These are phyloP conservation scores for Dissostichus mawsoni DNA, from an alignment of 2,113 vertebrate genomes.

Conservation along the genomic window DNA sequence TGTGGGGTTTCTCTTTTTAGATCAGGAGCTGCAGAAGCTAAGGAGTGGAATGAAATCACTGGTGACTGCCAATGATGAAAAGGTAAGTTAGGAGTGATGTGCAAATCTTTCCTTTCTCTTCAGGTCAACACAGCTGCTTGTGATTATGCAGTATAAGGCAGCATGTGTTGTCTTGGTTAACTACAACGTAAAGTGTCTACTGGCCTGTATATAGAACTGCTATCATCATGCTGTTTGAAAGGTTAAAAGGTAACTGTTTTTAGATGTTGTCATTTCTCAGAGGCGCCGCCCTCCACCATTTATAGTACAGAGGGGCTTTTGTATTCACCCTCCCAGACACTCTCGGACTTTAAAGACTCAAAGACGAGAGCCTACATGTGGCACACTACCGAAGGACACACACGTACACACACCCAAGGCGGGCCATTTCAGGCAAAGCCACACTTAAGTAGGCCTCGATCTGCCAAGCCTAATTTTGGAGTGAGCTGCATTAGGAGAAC, in stretches of 20 bases:
- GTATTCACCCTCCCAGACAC: slow-evolving; percentile 61
- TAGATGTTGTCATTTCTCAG: slow-evolving; percentile 49
- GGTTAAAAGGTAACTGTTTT: slow-evolving; percentile 48
- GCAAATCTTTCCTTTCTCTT: neutral
- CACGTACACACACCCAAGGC: slow-evolving; percentile 52
- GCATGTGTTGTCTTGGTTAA: slow-evolving; percentile 26
- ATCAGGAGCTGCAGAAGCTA: slow-evolving; percentile 92
- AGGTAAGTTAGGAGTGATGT: slow-evolving; percentile 82
- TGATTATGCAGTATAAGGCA: slow-evolving; percentile 2
- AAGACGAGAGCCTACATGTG: slow-evolving; percentile 62
- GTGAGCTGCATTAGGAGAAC: slow-evolving; percentile 70
- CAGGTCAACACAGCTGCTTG: slow-evolving; percentile 39
- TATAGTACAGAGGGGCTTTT: slow-evolving; percentile 76
- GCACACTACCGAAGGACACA: slow-evolving; percentile 51
- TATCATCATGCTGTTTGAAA: slow-evolving; percentile 38
- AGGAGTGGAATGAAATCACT: slow-evolving; percentile 93
- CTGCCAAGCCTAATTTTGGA: slow-evolving; percentile 83
- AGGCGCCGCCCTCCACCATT: slow-evolving; percentile 50
- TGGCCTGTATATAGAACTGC: slow-evolving; percentile 11
- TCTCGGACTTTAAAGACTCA: slow-evolving; percentile 67
- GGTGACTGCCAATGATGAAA: slow-evolving; percentile 92
- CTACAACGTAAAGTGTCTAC: slow-evolving; percentile 7
- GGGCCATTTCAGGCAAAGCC: slow-evolving; percentile 77
- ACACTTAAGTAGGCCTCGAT: slow-evolving; percentile 73
- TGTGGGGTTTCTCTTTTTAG: slow-evolving; percentile 79